Conservation (phyloP, 2,888 invertebrate species). For the Masnerella sp. region DNA sequence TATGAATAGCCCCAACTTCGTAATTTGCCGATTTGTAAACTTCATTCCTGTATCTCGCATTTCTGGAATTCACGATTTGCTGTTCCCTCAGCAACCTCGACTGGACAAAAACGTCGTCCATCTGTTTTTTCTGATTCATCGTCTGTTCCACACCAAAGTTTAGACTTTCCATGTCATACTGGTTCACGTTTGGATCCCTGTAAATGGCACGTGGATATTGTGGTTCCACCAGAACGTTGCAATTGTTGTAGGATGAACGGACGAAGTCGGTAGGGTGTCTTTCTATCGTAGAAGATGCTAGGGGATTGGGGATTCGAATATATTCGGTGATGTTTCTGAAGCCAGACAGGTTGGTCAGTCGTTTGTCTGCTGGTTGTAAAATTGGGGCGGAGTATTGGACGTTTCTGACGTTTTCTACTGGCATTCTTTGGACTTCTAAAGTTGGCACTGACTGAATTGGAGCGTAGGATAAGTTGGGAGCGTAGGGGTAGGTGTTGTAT, state of each 20-base stretch:
- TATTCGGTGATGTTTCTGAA: conserved; percentile 19
- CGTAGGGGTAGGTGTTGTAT: conserved; percentile 53
- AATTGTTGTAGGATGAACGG: conserved; percentile 37
- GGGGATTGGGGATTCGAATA: conserved; percentile 10
- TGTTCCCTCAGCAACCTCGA: conserved; percentile 24
- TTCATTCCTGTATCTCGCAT: conserved; percentile 4
- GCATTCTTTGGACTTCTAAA: conserved; percentile 19
- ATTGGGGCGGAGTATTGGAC: conserved; percentile 3
- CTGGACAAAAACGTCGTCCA: conserved; percentile 18
- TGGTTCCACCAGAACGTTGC: conserved; percentile 24
- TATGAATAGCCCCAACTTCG: conserved; percentile 4
- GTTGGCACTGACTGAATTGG: conserved; percentile 20
- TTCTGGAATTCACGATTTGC: conserved; percentile 20
- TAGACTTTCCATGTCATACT: conserved; percentile 10
- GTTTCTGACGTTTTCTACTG: conserved; percentile 10
- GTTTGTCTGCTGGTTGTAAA: conserved; percentile 18
- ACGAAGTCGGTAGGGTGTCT: conserved; percentile 15
- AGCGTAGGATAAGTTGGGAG: conserved; percentile 26
- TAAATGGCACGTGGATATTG: conserved; percentile 26
- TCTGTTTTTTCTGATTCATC: conserved; percentile 25
- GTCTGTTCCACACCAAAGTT: conserved; percentile 15
- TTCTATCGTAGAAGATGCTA: conserved; percentile 9
- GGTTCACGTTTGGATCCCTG: conserved; percentile 20
- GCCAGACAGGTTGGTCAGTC: conserved; percentile 16
- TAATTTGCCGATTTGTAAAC: neutral